A percentile compares a stretch with the other conserved stretches of the same genome.
Conservation (phyloP, 2,113 vertebrate species). For the Nothoprocta pentlandii region DNA sequence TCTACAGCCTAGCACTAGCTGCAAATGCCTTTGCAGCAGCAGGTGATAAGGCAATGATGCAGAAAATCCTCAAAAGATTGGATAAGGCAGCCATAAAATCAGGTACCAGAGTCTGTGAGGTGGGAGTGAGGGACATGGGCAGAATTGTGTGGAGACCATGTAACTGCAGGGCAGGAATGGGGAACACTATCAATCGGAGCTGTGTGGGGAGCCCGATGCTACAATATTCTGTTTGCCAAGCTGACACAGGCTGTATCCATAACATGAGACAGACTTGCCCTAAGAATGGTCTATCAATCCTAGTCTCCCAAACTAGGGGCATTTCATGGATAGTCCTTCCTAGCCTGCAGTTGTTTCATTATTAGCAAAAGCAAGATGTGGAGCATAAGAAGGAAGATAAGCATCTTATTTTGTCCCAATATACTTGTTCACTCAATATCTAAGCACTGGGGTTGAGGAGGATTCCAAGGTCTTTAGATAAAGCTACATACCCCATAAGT, state of each 20-base stretch:
- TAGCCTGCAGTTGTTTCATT: background rate
- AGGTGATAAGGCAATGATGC: constrained; percentile 54
- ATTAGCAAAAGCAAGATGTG: background rate
- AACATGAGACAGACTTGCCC: background rate
- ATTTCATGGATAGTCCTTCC: background rate
- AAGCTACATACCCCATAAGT: background rate
- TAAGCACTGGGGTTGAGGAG: background rate
- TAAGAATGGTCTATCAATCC: background rate
- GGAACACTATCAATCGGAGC: background rate
- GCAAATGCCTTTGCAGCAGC: constrained; percentile 71
- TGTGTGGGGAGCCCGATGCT: background rate
- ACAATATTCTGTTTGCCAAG: background rate
- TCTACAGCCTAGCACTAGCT: constrained; percentile 73
- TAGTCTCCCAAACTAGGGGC: background rate
- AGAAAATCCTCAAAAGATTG: constrained; percentile 55
- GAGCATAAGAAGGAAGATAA: background rate
- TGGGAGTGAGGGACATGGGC: background rate
- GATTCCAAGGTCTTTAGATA: background rate
- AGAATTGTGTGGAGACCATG: background rate
- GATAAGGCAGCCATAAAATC: constrained; percentile 42
- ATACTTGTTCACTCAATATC: background rate
- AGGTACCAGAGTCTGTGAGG: constrained; percentile 30
- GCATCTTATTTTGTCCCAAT: background rate
- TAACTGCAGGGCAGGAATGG: background rate
- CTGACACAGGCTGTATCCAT: background rate